Evolutionary conservation across 1,140 invertebrate genomes (phyloP), one percentile per base, ranked within the genome.

Genomic region (Hormaphis cornu): DNA sequence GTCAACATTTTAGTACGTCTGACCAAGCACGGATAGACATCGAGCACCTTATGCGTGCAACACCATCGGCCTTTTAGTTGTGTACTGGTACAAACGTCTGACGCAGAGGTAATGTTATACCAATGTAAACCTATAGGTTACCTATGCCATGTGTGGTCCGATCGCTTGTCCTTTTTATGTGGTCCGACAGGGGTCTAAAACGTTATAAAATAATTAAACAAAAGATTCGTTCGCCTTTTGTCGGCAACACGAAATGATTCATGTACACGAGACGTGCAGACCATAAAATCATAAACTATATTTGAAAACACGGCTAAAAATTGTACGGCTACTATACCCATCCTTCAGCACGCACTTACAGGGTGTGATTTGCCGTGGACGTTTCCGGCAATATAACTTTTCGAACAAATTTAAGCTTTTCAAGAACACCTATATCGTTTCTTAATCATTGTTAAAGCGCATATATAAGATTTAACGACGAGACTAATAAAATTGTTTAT

Each of bases 191-290:
- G 5, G 40, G 59, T 12, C 42, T 18, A 66, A 61, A 33, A 66
- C 44, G 59, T 66, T 61, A 61, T 66, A 66, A 66, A 66, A 48
- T 66, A 48, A 66, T 66, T 50, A 66, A 48, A 66, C 59, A 50
- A 66, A 48, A 66, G 44, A 33, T 66, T 33, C 28, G 22, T 44
- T 44, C n/a, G n/a, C 44, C 59, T 66, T 66, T 66, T 66, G 59
- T 66, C 59, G 59, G 59, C 59, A 28, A 61, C 58, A 46, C 9
- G n/a, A 46, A 63, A 44, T 63, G 59, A 63, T 30, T 63, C 59
- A 48, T 63, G 40, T 35, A 14, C n/a, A 46, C 22, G 1, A 22
- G 7, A n/a, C 24, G 58, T 1, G n/a, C n/a, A n/a, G 59, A 30
- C 18, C 59, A 66, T 66, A 66, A 66, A 66, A 66, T 44, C 59